phyloP scores from a whole-genome alignment of 1,140 invertebrate genomes.

The Thrips palmi region DNA sequence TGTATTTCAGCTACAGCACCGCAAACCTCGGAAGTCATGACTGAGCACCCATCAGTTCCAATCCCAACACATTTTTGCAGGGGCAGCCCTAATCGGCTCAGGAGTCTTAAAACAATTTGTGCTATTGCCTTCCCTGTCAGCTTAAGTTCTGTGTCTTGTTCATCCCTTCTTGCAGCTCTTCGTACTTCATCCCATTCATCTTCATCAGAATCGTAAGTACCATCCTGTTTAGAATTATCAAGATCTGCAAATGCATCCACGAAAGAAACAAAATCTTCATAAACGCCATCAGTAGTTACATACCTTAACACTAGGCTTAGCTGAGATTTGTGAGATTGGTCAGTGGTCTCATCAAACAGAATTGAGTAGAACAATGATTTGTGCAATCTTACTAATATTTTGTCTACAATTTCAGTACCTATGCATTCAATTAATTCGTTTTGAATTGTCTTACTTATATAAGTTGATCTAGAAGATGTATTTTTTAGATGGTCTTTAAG shows the following conservation, averaged over 20 bases:
- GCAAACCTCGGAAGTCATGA: constrained; percentile 16
- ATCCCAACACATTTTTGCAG: constrained; percentile 16
- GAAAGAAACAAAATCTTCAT: constrained; percentile 18
- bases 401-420: constrained; percentile 15
- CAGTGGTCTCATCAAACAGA: constrained; percentile 20
- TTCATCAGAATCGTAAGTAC: no score
- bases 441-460: constrained; percentile 19
- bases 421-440: constrained; percentile 18
- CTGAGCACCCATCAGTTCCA: constrained; percentile 17
- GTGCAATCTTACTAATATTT: constrained; percentile 15
- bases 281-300: constrained; percentile 11
- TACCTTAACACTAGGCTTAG: constrained; percentile 17
- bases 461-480: constrained; percentile 14
- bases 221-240: no score
- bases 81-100: constrained; percentile 15
- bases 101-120: constrained; percentile 13
- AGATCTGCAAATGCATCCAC: constrained; percentile 14
- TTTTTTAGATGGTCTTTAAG: constrained; percentile 17
- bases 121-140: constrained; percentile 13
- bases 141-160: constrained; percentile 10
- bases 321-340: constrained; percentile 17
- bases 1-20: constrained; percentile 14
- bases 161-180: constrained; percentile 13
- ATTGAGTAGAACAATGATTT: constrained; percentile 14
- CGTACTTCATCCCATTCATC: no score